Base-by-base conservation (phyloP, 2,888 invertebrate species). In the Corbicula japonica region DNA sequence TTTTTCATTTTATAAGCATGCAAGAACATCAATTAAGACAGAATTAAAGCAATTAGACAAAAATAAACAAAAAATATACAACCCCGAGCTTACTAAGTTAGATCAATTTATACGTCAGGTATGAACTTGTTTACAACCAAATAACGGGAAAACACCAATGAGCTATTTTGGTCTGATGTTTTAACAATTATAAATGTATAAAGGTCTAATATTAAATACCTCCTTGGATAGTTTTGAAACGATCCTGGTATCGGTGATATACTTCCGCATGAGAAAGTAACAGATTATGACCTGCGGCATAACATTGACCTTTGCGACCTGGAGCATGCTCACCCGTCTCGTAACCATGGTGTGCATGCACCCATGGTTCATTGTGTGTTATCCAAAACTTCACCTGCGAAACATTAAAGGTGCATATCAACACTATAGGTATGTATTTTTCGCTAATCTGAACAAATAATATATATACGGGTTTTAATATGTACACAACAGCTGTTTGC, bases 321-420 rank as follows among this genome's bases (percentile, higher is more conserved):
- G 91, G 91, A 0, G 91, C 86, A 54, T 86, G 76, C 0, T 41
- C 65, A 1, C 84, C 90, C 12, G 73, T 70, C 54, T 87, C 88
- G 69, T 91, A 90, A 1, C 91, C 91, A n/a, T 87, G 74, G 62
- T 84, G 79, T 8, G 87, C 74, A 21, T 88, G 73, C 6, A 88
- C 87, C 68, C 86, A 95, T 6, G 97, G 96, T 90, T 97, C 97
- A 91, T 97, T 97, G 86, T 97, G 95, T 0, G 97, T 97, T 18
- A 96, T 95, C 97, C 97, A 97, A 50, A 94, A 94, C 89, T 95
- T 89, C 1, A 93, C 91, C 92, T 92, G 63, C n/a, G n/a, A n/a
- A n/a, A n/a, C n/a, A n/a, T n/a, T n/a, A n/a, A n/a, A n/a, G n/a
- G n/a, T n/a, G n/a, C n/a, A n/a, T n/a, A n/a, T n/a, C n/a, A n/a